Evolutionary conservation across 2,888 invertebrate species (phyloP), one percentile per base, ranked within the genome.

Genomic region (Stomorhina lunata): DNA sequence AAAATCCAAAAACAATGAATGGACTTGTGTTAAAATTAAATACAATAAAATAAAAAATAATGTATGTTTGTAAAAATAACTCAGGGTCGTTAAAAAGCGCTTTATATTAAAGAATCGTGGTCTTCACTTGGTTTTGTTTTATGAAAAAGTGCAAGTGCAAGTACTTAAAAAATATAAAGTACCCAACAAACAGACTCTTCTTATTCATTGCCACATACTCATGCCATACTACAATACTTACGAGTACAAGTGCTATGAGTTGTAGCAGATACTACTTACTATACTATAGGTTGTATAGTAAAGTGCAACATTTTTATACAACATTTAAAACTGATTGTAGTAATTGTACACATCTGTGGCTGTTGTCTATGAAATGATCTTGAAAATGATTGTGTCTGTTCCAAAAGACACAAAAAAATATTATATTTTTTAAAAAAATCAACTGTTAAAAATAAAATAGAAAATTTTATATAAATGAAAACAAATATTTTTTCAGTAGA

Each of bases 301-400:
- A 63, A 55, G 71, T 65, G 71, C 78, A 57, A 43, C 43, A 78
- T 55, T 68, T 59, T 55, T 20, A 48, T 40, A 27, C 20, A 79
- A 72, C 59, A 73, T 43, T 53, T 59, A n/a, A 68, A 53, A 55
- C 29, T 63, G 40, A 22, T 43, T 63, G 50, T 40, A 6, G 50
- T 29, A 40, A 53, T 53, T 69, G 75, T 57, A 55, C 22, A 53
- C 71, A 65, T 79, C 71, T 71, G 71, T 57, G 48, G 32, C 20
- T 53, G 29, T 65, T 65, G 80, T 66, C 68, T 80, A 73, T 43
- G 72, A 43, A 68, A 79, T 79, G 79, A 82, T 79, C 79, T 82
- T 79, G 79, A 82, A 82, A 79, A 73, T 48, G 34, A 77, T 81
- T 77, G 71, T 77, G 81, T 73, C 81, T 65, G 73, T 68, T 68